phyloP scores from a whole-genome alignment of 2,113 vertebrate genomes.

The Syngnathoides biaculeatus region DNA sequence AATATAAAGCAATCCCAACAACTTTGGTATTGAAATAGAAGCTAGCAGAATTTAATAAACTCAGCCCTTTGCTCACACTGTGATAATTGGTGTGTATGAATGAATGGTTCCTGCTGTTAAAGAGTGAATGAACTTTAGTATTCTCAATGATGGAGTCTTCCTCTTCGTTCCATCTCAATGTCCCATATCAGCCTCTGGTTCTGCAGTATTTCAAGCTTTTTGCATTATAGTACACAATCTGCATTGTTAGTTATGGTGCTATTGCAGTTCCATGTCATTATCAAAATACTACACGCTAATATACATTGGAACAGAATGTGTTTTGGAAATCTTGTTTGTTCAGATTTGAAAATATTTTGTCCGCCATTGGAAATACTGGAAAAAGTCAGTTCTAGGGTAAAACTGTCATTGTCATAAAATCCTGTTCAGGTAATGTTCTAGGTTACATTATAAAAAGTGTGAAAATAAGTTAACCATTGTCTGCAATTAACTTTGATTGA shows the following conservation, averaged over 20 bases:
- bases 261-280: not conserved
- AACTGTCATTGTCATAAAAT: too few relatives aligned
- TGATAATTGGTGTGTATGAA: slow-evolving; percentile 48
- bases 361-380: too few relatives aligned
- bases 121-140: slow-evolving; percentile 53
- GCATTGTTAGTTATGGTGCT: not conserved
- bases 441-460: not conserved
- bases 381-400: not conserved
- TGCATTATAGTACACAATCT: not conserved
- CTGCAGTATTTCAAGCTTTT: not conserved
- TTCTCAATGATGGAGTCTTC: slow-evolving; percentile 43
- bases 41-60: slow-evolving; percentile 32
- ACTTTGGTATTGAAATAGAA: slow-evolving; percentile 23
- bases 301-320: not conserved
- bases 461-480: too few relatives aligned
- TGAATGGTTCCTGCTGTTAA: slow-evolving; percentile 52
- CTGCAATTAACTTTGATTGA: too few relatives aligned
- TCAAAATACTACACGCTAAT: not conserved
- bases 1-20: slow-evolving; percentile 8
- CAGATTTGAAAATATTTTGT: too few relatives aligned
- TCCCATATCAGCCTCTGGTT: slow-evolving; percentile 13
- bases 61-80: slow-evolving; percentile 40
- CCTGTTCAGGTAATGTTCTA: too few relatives aligned
- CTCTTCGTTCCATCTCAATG: slow-evolving; percentile 27
- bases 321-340: too few relatives aligned